Evolutionary conservation across 2,888 invertebrate genomes (phyloP), one percentile per base, ranked within the genome.

Genomic region (Monoplex corrugatus): DNA sequence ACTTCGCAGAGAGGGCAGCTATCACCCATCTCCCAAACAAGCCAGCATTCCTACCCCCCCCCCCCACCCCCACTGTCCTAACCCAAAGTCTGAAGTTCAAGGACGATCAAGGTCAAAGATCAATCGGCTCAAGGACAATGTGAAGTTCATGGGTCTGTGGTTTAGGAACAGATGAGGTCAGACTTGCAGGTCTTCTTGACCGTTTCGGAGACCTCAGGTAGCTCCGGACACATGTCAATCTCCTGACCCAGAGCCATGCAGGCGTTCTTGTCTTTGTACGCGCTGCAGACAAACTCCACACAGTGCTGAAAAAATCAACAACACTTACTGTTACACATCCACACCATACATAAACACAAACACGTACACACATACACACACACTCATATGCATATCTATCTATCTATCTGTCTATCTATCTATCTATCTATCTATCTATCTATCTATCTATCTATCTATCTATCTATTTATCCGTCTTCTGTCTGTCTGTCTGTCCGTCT

Each of bases 241-340:
- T 45, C 45, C 3, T 83, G 32, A 32, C 45, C 44, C 82, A 83
- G n/a, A 40, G 45, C 32, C 32, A 32, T 6, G 45, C 82, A 83
- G n/a, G 82, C 44, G 82, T 83, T 83, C 10, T 8, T 0, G 82
- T 83, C 82, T 1, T 6, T 83, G 82, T 45, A 83, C n/a, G 19
- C 45, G 32, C 82, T 83, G 82, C 82, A 83, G 6, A 83, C 82
- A 32, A 45, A 83, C 82, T 83, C 82, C 45, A 83, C 82, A 45
- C 82, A 83, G 45, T 83, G 44, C 82, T 83, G 82, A 2, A 45
- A 32, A 2, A 45, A 80, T 19, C 40, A 23, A n/a, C 8, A 40
- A 19, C 40, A 0, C 2, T 19, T 28, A 38, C 16, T 38, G 38
- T 35, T 6, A 35, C 35, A 38, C 16, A 75, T 13, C 16, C 2